Evolutionary conservation across 2,113 vertebrate genomes (phyloP), one percentile per base, ranked within the genome.

Genomic region (Pimephales promelas): DNA sequence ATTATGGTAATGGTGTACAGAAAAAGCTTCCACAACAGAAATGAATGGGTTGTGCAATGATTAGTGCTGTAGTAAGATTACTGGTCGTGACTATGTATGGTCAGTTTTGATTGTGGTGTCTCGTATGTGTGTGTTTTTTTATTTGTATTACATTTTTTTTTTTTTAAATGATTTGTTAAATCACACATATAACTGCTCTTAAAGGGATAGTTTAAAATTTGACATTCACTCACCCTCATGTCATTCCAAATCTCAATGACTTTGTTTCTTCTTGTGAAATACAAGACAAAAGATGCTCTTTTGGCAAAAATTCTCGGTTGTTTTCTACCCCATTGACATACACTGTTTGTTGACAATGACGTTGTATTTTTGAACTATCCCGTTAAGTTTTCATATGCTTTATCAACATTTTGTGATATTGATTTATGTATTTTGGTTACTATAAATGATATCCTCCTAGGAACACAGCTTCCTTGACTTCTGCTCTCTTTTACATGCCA

Each of bases 1-100:
- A 81, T 82, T 74, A 84, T 64, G 62, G 61, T 68, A 78, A 68
- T 70, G 62, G 36, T 61, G 62, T 71, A 78, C 40, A 45, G 49
- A 45, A 22, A 70, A 79, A 72, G 36, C 34, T 64, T 56, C 24
- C 8, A 70, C 61, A 36, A 70, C 78, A 49, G 26, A 28, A 64
- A 66, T 52, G 52, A 80, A 66, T 52, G 43, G 10, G 26, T 80
- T 66, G 9, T 10, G 45, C 61, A 22, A 66, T 20, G 78, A 61
- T 49, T 52, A 80, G 64, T 66, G 78, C 49, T 80, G 78, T 10
- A 62, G 57, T 26, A 66, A 11, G 16, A 66, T 80, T 80, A 66
- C 78, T 34, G 59, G 76, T 28, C 16, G 8, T 43, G 76, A 59
- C 43, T 31, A 18, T 16, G 9, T 47, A n/a, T 49, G 10, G 59